These are phyloP conservation scores for Vultur gryphus DNA, from an alignment of 2,797 vertebrate genomes.

Conservation along the genomic window DNA sequence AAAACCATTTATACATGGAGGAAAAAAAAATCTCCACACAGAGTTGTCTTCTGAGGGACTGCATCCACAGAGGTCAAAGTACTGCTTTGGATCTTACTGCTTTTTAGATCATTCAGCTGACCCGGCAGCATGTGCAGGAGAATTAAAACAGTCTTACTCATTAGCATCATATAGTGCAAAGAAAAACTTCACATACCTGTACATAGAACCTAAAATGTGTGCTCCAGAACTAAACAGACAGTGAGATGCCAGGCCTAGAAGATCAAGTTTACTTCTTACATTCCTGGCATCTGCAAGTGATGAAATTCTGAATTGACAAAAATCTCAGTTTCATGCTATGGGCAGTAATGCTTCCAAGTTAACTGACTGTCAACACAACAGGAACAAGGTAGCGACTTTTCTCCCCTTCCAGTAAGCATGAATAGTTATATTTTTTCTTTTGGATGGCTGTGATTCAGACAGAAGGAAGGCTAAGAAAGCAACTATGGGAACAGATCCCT, in stretches of 20 bases:
- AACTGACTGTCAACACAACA: neutral
- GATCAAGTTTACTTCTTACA: neutral
- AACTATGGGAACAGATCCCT: neutral
- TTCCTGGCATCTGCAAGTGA: neutral
- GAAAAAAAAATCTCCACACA: neutral
- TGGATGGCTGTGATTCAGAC: neutral
- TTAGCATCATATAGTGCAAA: neutral
- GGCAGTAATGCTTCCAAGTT: neutral
- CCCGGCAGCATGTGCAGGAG: neutral
- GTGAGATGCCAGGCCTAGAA: neutral
- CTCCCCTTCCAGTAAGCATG: neutral
- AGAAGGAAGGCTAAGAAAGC: neutral
- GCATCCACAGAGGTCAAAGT: neutral
- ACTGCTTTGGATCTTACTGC: neutral
- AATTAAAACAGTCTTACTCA: neutral
- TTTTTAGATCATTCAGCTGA: neutral
- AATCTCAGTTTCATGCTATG: neutral
- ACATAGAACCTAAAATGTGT: neutral
- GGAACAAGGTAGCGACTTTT: neutral
- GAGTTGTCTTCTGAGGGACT: neutral
- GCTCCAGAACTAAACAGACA: neutral
- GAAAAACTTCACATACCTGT: neutral
- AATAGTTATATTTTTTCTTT: neutral
- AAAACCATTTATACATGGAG: neutral
- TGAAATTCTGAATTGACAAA: neutral